These are phyloP conservation scores for Clusia tigrina DNA, from an alignment of 2,888 invertebrate species.

Conservation along the genomic window DNA sequence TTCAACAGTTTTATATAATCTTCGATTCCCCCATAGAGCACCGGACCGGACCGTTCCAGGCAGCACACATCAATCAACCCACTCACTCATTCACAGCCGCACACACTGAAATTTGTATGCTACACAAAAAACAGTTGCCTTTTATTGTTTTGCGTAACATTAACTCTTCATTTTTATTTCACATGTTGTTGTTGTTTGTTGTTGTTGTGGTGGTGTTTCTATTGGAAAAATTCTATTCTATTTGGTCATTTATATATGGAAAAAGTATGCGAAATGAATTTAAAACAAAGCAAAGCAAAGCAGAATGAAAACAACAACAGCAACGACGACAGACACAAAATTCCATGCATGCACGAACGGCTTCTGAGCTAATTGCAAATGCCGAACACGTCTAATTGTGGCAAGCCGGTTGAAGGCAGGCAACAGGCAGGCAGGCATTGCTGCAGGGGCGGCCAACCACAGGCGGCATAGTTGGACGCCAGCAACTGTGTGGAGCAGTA, in stretches of 20 bases:
- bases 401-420: too few relatives aligned
- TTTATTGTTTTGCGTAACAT: slow-evolving; percentile 15
- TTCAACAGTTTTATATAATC: too few relatives aligned
- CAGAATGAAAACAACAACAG: slow-evolving; percentile 6
- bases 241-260: slow-evolving; percentile 15
- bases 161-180: not conserved
- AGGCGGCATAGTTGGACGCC: not conserved
- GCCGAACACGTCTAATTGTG: slow-evolving; percentile 46
- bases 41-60: too few relatives aligned
- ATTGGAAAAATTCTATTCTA: slow-evolving; percentile 34
- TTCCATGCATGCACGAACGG: slow-evolving; percentile 45
- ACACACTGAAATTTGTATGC: slow-evolving; percentile 10
- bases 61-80: slow-evolving; percentile 10
- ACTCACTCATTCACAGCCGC: not conserved
- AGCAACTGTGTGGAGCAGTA: too few relatives aligned
- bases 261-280: slow-evolving; percentile 26
- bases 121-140: slow-evolving; percentile 18
- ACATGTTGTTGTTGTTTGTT: slow-evolving; percentile 13
- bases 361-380: slow-evolving; percentile 44
- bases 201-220: slow-evolving; percentile 6
- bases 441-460: not conserved
- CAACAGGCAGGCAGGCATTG: slow-evolving; percentile 20
- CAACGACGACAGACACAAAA: slow-evolving; percentile 33
- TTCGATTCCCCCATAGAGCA: too few relatives aligned
- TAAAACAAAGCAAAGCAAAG: slow-evolving; percentile 10